phyloP scores from a whole-genome alignment of 2,113 vertebrate species.

The Ictidomys tridecemlineatus region DNA sequence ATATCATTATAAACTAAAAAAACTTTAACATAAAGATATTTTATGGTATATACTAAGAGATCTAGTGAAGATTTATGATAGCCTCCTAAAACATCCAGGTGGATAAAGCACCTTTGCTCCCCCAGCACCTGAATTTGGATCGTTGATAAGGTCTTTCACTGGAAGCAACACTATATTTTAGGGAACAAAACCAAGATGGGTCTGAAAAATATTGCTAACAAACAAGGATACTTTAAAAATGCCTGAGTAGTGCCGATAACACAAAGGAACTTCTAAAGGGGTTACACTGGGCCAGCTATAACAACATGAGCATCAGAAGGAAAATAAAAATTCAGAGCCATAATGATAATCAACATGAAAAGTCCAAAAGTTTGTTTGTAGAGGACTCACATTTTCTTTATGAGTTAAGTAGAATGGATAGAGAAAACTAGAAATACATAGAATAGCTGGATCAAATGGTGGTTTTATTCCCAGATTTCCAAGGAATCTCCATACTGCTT shows the following conservation, averaged over 20 bases:
- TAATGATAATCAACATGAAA: neutral
- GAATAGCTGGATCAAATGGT: no score
- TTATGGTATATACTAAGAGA: neutral
- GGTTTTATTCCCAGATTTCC: no score
- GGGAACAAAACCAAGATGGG: neutral
- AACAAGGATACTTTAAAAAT: conserved; percentile 20
- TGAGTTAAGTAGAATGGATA: neutral
- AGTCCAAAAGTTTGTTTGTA: neutral
- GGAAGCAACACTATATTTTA: neutral
- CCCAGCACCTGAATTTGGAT: neutral
- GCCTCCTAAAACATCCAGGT: neutral
- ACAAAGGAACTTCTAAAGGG: neutral
- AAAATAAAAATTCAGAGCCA: neutral
- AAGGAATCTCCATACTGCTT: no score
- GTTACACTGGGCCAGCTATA: neutral
- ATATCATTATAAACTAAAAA: neutral
- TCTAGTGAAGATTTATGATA: neutral
- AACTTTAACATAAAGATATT: neutral
- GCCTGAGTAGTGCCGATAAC: neutral
- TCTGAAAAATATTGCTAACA: neutral
- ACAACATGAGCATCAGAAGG: neutral
- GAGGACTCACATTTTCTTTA: neutral
- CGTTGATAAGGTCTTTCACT: conserved; percentile 21
- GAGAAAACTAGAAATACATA: neutral
- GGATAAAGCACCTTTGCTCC: neutral